Evolutionary conservation across 2,888 invertebrate species (phyloP).

Genomic region (Malacosoma neustria): DNA sequence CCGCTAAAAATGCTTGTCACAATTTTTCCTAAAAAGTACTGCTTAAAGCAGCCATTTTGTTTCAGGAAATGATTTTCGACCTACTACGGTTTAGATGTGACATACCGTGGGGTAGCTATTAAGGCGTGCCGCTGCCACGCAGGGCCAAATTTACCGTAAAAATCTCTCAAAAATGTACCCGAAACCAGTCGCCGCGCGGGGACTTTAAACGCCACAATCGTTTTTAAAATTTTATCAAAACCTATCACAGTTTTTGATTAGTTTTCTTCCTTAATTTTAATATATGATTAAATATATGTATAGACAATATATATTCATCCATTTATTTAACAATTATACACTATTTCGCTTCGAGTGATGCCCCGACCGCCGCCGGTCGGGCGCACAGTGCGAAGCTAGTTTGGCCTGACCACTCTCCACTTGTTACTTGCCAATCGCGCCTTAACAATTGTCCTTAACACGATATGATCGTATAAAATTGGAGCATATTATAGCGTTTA

Average conservation of each 20-base stretch:
- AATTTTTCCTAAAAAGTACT: too few relatives aligned
- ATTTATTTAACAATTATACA: constrained; percentile 70
- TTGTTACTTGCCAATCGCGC: too few relatives aligned
- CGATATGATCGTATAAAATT: constrained; percentile 64
- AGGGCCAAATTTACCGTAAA: too few relatives aligned
- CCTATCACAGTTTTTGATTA: constrained; percentile 76
- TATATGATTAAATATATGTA: constrained; percentile 74
- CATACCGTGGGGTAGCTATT: too few relatives aligned
- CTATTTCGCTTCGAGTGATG: constrained; percentile 62
- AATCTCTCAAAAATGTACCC: constrained; percentile 21
- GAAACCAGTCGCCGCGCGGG: constrained; percentile 43
- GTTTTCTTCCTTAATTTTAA: constrained; percentile 73
- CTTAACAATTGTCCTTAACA: constrained; percentile 38
- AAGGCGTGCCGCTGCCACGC: too few relatives aligned
- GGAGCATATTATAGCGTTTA: constrained; percentile 61
- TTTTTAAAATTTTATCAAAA: constrained; percentile 73
- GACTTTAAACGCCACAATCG: constrained; percentile 19
- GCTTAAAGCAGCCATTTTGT: too few relatives aligned
- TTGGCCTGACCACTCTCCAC: constrained; percentile 38
- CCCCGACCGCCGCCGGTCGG: constrained; percentile 21
- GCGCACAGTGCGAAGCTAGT: constrained; percentile 14
- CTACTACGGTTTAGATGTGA: too few relatives aligned
- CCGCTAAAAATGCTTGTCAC: too few relatives aligned
- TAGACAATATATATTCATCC: constrained; percentile 65
- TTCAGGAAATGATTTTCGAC: too few relatives aligned